Base-by-base conservation (phyloP, 1,140 invertebrate species). In the Thereuonema tuberculata region DNA sequence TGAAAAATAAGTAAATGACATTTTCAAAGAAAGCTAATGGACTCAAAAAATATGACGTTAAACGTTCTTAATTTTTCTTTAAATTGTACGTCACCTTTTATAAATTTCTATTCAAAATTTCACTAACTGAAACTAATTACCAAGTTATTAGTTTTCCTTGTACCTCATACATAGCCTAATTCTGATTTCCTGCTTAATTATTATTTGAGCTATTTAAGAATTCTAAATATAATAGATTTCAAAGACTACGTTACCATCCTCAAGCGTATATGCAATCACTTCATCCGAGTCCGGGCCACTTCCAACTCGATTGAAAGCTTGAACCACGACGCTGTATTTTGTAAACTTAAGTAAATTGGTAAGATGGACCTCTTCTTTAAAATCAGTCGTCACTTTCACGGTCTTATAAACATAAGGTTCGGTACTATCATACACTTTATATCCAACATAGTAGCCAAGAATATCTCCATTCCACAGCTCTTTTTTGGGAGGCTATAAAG, bases 241-340 rank as follows among this genome's bases (percentile, higher is more conserved):
- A 9, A 17, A 37, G 5, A 37, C 31, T 5, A 37, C 21, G 5
- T 77, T 69, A 87, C 86, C 86, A 71, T 87, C 87, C 72, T 88
- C 85, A 69, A 87, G 75, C n/a, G 87, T 90, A 67, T 86, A 83
- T 0, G 84, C 83, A 0, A 80, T 77, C 0, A 83, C 76, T 47
- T 85, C 82, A 53, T 86, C 82, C 0, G 85, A 86, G 0, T 84
- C 72, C 1, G 89, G 89, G 26, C 89, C 88, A 20, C 72, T 69
- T 2, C 78, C 78, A 58, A 74, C 70, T 1, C 62, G 62, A 60
- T 76, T 76, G 62, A 67, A 75, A 29, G 71, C 72, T 62, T 75
- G 74, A 1, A 75, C 64, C 1, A 73, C 68, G 24, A 75, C 64
- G 56, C 68, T 66, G 59, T 75, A 75, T 21, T 68, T 64, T 2